A percentile compares a stretch with the other conserved stretches of the same genome.
Conservation (phyloP, 2,888 invertebrate genomes). For the Aproaerema taeniolella region DNA sequence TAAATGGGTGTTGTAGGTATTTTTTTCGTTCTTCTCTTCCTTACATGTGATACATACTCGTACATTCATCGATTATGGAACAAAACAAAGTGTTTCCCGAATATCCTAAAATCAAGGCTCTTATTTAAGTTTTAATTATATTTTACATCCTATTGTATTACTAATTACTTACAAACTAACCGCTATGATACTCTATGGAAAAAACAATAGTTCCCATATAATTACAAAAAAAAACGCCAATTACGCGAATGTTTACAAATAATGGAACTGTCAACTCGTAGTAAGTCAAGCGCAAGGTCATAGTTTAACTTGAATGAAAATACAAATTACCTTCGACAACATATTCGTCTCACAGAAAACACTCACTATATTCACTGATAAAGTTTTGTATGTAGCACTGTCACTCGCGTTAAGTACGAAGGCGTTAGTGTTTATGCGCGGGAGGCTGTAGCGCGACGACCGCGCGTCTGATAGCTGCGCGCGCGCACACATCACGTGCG, state of each 20-base stretch:
- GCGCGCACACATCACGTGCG: constrained; percentile 68
- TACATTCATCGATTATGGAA: too few species aligned
- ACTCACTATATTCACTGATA: constrained; percentile 6
- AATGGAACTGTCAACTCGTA: constrained; percentile 32
- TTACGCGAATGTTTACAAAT: constrained; percentile 39
- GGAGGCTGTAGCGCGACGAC: constrained; percentile 67
- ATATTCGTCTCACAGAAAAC: too few species aligned
- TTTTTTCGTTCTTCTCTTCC: too few species aligned
- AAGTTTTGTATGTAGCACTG: constrained; percentile 36
- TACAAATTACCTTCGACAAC: too few species aligned
- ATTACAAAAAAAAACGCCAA: constrained; percentile 27
- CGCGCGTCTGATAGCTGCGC: constrained; percentile 59
- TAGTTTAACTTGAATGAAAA: too few species aligned
- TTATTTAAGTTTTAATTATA: too few species aligned
- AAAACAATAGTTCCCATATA: constrained; percentile 19
- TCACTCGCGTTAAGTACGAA: constrained; percentile 59
- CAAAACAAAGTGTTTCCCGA: too few species aligned
- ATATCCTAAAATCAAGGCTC: too few species aligned
- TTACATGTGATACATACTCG: too few species aligned
- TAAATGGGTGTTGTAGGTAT: too few species aligned
- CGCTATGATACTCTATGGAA: constrained; percentile 10
- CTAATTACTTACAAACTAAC: constrained; percentile 9
- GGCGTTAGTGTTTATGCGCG: constrained; percentile 48
- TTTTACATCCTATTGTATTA: constrained; percentile 7
- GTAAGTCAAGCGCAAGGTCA: too few species aligned